Evolutionary conservation across 2,113 vertebrate species (phyloP).

Genomic region (Astatoreochromis straeleni): DNA sequence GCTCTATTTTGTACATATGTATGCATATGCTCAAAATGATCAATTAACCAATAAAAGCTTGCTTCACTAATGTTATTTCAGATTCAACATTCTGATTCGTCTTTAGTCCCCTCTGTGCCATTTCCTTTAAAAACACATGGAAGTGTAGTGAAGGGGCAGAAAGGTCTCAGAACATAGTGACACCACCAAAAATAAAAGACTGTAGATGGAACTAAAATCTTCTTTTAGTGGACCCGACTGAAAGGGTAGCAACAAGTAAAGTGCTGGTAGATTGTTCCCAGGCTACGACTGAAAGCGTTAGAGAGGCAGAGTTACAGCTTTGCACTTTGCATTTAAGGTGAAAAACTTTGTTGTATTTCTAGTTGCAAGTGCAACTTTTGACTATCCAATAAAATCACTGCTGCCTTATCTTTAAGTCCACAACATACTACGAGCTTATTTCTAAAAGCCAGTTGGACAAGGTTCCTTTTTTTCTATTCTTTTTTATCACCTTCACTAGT

Average conservation of each 20-base stretch:
- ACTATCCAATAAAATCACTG: not conserved
- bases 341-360: not conserved
- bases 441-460: not conserved
- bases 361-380: not conserved
- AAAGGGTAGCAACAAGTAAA: not conserved
- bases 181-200: not conserved
- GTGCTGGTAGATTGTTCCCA: not conserved
- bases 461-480: accelerated
- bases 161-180: not conserved
- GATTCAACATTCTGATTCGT: not conserved
- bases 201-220: not conserved
- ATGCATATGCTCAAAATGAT: not conserved
- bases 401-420: not conserved
- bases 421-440: not conserved
- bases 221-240: accelerated
- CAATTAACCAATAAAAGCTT: not conserved
- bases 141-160: accelerated
- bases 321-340: not conserved
- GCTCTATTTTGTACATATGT: not conserved
- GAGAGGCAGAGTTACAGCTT: not conserved
- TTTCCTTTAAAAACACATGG: not conserved
- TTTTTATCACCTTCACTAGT: not conserved
- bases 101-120: not conserved
- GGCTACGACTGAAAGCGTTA: not conserved
- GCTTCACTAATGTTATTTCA: not conserved